These are phyloP conservation scores for Microplitis demolitor DNA, from an alignment of 1,140 invertebrate species.

Conservation along the genomic window DNA sequence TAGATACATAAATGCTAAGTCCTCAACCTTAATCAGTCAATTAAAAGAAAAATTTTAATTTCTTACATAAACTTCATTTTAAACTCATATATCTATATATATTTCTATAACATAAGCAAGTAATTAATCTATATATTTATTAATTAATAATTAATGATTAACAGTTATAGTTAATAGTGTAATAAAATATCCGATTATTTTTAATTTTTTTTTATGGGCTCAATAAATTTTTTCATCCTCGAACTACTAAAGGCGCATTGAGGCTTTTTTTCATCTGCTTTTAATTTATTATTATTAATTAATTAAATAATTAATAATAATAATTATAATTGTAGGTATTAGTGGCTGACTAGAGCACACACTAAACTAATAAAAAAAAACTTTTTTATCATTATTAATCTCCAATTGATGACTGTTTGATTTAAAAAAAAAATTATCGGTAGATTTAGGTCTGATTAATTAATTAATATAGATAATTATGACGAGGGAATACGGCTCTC, in stretches of 20 bases:
- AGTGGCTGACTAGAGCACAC: constrained; percentile 55
- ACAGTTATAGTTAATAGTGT: background rate
- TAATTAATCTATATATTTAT: too few species aligned
- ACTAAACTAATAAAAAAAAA: constrained; percentile 33
- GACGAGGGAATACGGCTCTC: constrained; percentile 71
- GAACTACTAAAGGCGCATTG: constrained; percentile 38
- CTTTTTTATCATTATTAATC: constrained; percentile 4
- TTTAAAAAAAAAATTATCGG: constrained; percentile 14
- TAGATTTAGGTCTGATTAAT: constrained; percentile 21
- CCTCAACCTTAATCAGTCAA: too few species aligned
- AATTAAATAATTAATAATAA: too few species aligned
- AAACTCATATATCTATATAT: too few species aligned
- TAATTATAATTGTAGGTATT: background rate
- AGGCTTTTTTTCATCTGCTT: constrained; percentile 33
- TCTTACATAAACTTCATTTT: too few species aligned
- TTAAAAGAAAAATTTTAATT: too few species aligned
- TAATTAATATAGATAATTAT: constrained; percentile 64
- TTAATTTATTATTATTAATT: constrained; percentile 4
- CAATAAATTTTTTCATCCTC: background rate
- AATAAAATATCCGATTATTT: background rate
- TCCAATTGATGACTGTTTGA: constrained; percentile 2
- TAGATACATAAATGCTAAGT: too few species aligned
- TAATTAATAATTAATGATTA: too few species aligned
- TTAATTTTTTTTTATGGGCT: too few species aligned
- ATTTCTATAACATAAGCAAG: too few species aligned